These are phyloP conservation scores for Poicephalus meyeri DNA, from an alignment of 2,113 vertebrate genomes.

Conservation along the genomic window DNA sequence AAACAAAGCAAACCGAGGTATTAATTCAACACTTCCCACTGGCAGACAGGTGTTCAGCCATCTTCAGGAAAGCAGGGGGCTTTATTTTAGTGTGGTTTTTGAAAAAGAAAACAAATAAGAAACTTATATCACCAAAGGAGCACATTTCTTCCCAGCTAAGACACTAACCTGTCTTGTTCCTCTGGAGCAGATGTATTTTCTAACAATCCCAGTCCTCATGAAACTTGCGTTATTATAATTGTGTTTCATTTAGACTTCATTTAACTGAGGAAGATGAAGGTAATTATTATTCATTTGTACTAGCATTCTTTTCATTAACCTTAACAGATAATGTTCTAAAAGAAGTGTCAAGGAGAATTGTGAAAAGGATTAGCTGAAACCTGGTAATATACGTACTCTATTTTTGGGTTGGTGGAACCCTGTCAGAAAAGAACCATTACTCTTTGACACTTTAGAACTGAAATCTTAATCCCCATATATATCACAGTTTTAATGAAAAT, in stretches of 20 bases:
- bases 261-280: constrained; percentile 26
- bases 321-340: neutral
- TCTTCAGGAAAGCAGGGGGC: too few species aligned
- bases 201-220: neutral
- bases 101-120: neutral
- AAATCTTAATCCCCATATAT: neutral
- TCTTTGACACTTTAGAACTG: constrained; percentile 8
- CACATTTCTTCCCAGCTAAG: neutral
- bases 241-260: neutral
- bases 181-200: neutral
- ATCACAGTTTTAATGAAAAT: neutral
- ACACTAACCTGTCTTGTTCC: neutral
- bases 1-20: too few species aligned
- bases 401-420: neutral
- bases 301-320: constrained; percentile 23
- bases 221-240: neutral
- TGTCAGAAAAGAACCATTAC: constrained; percentile 3
- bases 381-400: neutral
- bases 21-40: too few species aligned
- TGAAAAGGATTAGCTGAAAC: neutral
- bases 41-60: too few species aligned
- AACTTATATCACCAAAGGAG: neutral
- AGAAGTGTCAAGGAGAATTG: neutral
- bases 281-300: constrained; percentile 16
- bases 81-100: neutral